phyloP scores from a whole-genome alignment of 2,797 vertebrate species.

The Schizopygopsis malacanthus region DNA sequence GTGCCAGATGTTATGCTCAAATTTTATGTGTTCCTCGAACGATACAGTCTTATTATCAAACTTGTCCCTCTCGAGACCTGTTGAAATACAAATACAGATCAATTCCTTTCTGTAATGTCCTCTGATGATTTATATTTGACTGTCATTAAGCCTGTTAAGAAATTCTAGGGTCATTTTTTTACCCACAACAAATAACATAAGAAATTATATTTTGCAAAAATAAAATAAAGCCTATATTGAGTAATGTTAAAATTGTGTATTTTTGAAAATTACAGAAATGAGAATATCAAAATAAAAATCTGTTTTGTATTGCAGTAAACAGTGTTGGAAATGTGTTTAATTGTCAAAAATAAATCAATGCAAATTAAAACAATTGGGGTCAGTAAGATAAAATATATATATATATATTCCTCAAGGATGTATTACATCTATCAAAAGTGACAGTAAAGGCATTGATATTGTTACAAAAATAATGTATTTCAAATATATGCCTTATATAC shows the following conservation, averaged over 20 bases:
- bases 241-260: too few species aligned
- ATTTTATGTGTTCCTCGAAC: slow-evolving; percentile 94
- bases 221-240: neutral
- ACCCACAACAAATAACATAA: neutral
- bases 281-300: neutral
- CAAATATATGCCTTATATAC: neutral
- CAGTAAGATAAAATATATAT: neutral
- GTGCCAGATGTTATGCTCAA: slow-evolving; percentile 99
- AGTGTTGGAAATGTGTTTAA: neutral
- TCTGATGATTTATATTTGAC: neutral
- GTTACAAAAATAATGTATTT: neutral
- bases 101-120: neutral
- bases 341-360: neutral
- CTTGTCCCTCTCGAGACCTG: slow-evolving; percentile 95
- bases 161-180: neutral
- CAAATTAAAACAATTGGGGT: neutral
- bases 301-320: neutral
- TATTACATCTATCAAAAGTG: neutral
- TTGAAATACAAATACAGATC: slow-evolving; percentile 37
- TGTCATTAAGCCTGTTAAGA: neutral
- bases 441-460: neutral
- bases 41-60: slow-evolving; percentile 99
- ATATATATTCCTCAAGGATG: neutral
- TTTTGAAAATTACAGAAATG: too few species aligned
- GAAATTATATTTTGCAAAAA: neutral